Conservation (phyloP, 2,797 vertebrate genomes). For the Nannoperca obscura region DNA sequence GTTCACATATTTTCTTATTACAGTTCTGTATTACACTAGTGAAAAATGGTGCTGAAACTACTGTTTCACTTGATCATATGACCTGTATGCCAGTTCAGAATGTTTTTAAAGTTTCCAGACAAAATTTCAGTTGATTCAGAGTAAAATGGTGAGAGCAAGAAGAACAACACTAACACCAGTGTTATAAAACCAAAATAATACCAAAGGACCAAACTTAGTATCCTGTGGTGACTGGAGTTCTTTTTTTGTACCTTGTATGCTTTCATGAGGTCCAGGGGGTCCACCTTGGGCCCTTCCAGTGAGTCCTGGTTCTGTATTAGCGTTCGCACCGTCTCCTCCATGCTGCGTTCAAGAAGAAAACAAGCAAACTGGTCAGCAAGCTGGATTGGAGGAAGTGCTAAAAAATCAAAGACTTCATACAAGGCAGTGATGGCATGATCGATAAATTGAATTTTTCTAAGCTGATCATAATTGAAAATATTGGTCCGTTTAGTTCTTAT, state of each 20-base stretch:
- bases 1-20: constrained; percentile 2
- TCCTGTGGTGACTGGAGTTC: no score
- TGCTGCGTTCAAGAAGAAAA: constrained; percentile 80
- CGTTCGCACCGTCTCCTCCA: constrained; percentile 93
- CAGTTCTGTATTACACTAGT: background rate
- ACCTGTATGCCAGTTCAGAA: background rate
- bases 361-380: constrained; percentile 11
- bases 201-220: background rate
- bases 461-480: background rate
- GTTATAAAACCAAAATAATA: background rate
- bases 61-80: background rate
- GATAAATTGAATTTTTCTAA: background rate
- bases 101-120: background rate
- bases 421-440: background rate
- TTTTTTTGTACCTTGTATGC: constrained; percentile 87
- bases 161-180: background rate
- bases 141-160: background rate
- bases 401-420: background rate
- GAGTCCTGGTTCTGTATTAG: constrained; percentile 90
- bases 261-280: constrained; percentile 88
- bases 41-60: background rate
- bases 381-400: background rate
- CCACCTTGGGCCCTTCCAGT: constrained; percentile 86
- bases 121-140: background rate
- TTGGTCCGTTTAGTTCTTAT: background rate